Evolutionary conservation across 2,797 vertebrate species (phyloP), one percentile per base, ranked within the genome.

Genomic region (Thaleichthys pacificus): DNA sequence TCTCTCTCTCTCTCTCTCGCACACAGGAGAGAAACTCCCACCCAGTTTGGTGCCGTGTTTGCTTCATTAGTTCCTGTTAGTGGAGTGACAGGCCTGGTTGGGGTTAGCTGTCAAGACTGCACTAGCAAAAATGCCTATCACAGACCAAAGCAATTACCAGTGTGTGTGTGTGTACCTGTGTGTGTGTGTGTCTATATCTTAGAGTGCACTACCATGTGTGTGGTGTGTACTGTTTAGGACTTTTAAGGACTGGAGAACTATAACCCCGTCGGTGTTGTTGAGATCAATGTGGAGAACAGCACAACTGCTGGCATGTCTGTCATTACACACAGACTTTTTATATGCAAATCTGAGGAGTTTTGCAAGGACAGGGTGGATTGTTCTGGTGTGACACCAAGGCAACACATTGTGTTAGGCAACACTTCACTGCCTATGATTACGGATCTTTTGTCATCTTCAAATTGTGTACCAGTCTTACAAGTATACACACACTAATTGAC

Each of bases 111-210:
- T 91, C 83, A 89, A 61, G 70, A 72, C 74, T 78, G 78, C 80
- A 71, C 79, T 74, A 71, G 74, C 58, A 26, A 73, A 68, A 58
- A 22, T 70, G 62, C 85, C 84, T 80, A 81, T 73, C 81, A 71
- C 80, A 86, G 76, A 84, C 84, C 74, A 71, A 78, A 81, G 77
- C 84, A 91, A 88, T 92, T 91, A 88, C 78, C 84, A 77, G 84
- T 82, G 35, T 78, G 73, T 76, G 69, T 75, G 64, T 49, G 63
- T 76, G 69, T 21, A 66, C 67, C 28, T 30, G 28, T 80, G 70
- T 68, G 32, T 68, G 32, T 72, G 77, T 65, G 32, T 72, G 75
- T 74, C 71, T 57, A 68, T 12, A 22, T 61, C n/a, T 22, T 6
- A 17, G 51, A 7, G 9, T 30, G 15, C 6, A 19, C 58, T 24